These are phyloP conservation scores for Neodiprion lecontei DNA, from an alignment of 1,140 invertebrate species.

Conservation along the genomic window DNA sequence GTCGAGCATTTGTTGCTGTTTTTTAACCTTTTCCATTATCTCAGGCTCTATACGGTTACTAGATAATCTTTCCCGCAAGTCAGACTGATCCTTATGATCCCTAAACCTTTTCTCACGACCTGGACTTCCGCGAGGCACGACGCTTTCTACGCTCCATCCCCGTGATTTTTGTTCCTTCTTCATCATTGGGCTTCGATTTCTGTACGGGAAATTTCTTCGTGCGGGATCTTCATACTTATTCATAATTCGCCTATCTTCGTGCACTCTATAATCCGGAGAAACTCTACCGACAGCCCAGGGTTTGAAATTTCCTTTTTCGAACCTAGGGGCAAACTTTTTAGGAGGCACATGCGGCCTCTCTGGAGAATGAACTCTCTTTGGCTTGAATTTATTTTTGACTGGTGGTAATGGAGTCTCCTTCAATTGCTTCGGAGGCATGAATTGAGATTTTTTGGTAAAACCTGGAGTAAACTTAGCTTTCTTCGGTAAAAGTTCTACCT, in stretches of 20 bases:
- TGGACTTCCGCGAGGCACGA: constrained; percentile 34
- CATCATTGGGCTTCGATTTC: not conserved
- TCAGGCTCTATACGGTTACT: constrained; percentile 41
- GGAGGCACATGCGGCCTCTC: constrained; percentile 29
- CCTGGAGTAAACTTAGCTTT: constrained; percentile 23
- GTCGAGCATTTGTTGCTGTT: constrained; percentile 53
- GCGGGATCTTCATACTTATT: constrained; percentile 17
- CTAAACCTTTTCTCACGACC: constrained; percentile 46
- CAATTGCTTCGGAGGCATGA: constrained; percentile 31
- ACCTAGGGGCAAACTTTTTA: constrained; percentile 38
- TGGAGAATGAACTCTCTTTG: constrained; percentile 34
- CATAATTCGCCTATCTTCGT: constrained; percentile 15
- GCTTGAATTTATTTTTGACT: constrained; percentile 26
- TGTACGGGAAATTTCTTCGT: constrained; percentile 13
- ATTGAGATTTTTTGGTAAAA: constrained; percentile 4
- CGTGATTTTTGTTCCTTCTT: constrained; percentile 20
- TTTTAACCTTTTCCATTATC: constrained; percentile 34
- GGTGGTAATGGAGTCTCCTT: constrained; percentile 26
- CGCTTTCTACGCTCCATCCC: constrained; percentile 35
- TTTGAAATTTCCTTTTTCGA: constrained; percentile 28
- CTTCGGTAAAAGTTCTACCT: constrained; percentile 20
- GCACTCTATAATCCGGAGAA: not conserved
- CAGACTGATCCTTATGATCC: constrained; percentile 35
- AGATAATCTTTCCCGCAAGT: constrained; percentile 49
- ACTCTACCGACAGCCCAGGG: constrained; percentile 19